Base-by-base conservation (phyloP, 2,888 invertebrate genomes). In the Hemistola chrysoprasaria region DNA sequence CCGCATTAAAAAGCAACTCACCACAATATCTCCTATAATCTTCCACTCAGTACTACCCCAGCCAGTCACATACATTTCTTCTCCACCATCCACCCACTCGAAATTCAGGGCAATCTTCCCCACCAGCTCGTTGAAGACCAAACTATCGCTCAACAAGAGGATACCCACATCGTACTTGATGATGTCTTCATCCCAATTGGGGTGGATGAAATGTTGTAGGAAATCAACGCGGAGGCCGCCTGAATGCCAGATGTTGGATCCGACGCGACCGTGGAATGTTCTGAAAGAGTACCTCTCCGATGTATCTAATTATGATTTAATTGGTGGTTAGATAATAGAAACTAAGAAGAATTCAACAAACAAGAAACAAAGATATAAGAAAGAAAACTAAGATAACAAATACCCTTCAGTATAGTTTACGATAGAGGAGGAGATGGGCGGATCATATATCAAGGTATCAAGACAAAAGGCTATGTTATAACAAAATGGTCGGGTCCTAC, bases 21-120 rank as follows among this genome's bases (percentile, higher is more conserved):
- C 63, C 33, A 62, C 43, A 16, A 34, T 22, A 26, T 47, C 8
- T 0, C 34, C 54, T 1, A 50, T 52, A 11, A 26, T 2, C 9
- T 25, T 47, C 1, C 62, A 59, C 16, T 52, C 55, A n/a, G 58
- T 60, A 1, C 30, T 32, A 0, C 65, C 65, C 67, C 67, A 68
- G 0, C 68, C 68, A 2, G 62, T 53, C 0, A 62, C 56, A 1
- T 23, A 43, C 8, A 40, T 39, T 0, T 8, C 8, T 5, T 51
- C 47, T 1, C 44, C 46, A 0, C 48, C 55, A 1, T 25, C 42
- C 9, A 60, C 46, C 7, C 41, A 32, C 1, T 46, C 41, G 8
- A 41, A 59, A 0, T 39, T 25, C 6, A 58, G 10, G 0, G 24
- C 23, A 3, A 62, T 50, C 0, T 23, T 0, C 1, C 29, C 36